Percentiles rank a stretch among this genome's conserved stretches.
These are phyloP conservation scores for Saguinus imperator DNA, from an alignment of 2,113 vertebrate species.

Conservation along the genomic window DNA sequence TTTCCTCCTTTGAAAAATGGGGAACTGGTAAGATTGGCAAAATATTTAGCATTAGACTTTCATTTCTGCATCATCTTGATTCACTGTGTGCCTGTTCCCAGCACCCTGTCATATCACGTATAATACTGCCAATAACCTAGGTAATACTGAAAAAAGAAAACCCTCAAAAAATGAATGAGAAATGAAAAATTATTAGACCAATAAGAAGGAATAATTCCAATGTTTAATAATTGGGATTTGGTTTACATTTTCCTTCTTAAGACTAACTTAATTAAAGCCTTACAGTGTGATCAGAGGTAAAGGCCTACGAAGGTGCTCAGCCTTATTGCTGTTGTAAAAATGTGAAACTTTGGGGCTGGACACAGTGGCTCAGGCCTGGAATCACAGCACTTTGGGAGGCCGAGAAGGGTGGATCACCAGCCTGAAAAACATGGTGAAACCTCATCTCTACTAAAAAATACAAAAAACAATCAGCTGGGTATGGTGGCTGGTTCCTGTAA, in stretches of 20 bases:
- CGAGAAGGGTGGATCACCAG: too few relatives aligned
- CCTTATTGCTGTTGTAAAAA: not conserved
- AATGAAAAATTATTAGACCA: not conserved
- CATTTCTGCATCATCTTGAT: not conserved
- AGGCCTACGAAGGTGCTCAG: not conserved
- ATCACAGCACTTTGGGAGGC: too few relatives aligned
- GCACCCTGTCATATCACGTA: not conserved
- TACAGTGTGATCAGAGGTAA: not conserved
- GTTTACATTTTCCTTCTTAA: constrained; percentile 22
- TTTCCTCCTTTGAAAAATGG: constrained; percentile 27
- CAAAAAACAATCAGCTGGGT: too few relatives aligned
- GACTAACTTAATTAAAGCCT: not conserved
- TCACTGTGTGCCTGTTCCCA: not conserved
- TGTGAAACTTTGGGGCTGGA: not conserved
- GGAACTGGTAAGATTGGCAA: not conserved
- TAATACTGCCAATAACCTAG: not conserved
- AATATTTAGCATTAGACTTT: not conserved
- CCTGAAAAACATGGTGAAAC: too few relatives aligned
- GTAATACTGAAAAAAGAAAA: not conserved
- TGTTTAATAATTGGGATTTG: not conserved
- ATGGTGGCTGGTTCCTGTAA: too few relatives aligned
- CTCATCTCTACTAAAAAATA: too few relatives aligned
- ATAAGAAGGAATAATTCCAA: constrained; percentile 4
- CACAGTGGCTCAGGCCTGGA: too few relatives aligned
- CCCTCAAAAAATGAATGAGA: constrained; percentile 35